Evolutionary conservation across 1,140 invertebrate genomes (phyloP).

Genomic region (Pentalonia nigronervosa): DNA sequence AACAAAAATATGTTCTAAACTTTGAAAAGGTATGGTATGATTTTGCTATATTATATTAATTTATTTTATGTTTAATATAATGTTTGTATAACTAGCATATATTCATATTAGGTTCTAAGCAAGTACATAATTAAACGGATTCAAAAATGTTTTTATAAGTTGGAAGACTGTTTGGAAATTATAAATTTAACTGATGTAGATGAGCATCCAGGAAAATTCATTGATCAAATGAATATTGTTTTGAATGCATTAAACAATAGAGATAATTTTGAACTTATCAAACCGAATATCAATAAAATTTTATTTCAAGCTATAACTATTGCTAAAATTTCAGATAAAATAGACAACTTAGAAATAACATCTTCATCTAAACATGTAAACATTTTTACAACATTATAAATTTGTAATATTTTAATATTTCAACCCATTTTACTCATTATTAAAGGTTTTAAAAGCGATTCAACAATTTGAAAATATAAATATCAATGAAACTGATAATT

Average conservation of each 20-base stretch:
- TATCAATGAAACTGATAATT: conserved; percentile 23
- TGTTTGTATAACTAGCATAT: background rate
- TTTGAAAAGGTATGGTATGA: conserved; percentile 42
- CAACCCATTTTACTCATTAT: background rate
- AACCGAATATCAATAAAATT: conserved; percentile 44
- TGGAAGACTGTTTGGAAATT: conserved; percentile 38
- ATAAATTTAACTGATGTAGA: conserved; percentile 8
- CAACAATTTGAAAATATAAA: conserved; percentile 7
- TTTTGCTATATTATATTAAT: background rate
- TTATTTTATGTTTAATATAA: background rate
- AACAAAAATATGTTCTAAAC: background rate
- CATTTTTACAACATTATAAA: background rate
- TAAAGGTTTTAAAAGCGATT: conserved; percentile 52
- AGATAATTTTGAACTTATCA: background rate
- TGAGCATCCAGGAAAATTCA: conserved; percentile 52
- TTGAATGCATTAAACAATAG: conserved; percentile 34
- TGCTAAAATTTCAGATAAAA: conserved; percentile 41
- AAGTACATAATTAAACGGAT: conserved; percentile 38
- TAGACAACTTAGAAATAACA: conserved; percentile 46
- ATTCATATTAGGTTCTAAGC: background rate
- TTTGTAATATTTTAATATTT: background rate
- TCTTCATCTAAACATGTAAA: conserved; percentile 53
- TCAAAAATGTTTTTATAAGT: conserved; percentile 54
- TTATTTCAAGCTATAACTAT: conserved; percentile 54
- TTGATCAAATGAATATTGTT: conserved; percentile 47